Percentiles rank a stretch among this genome's conserved stretches.
phyloP scores from a whole-genome alignment of 30 jellyfish, hydroid and myxozoan genomes.

The Turritopsis dohrnii region DNA sequence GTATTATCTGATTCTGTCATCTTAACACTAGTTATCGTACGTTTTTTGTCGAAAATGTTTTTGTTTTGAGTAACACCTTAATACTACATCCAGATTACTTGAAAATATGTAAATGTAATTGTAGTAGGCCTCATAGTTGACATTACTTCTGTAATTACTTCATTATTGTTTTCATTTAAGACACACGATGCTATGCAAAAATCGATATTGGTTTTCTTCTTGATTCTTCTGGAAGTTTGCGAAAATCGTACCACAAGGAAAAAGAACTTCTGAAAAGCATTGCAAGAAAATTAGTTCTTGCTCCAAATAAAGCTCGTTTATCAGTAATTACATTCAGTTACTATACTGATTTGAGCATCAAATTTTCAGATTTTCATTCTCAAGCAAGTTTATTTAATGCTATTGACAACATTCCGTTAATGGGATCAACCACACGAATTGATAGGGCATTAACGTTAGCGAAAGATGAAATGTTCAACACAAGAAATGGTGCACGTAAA shows the following conservation, averaged over 20 bases:
- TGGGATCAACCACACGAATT: conserved; percentile 83
- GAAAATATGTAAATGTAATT: too few species aligned
- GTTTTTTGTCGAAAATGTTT: too few species aligned
- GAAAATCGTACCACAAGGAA: conserved; percentile 63
- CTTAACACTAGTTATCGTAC: too few species aligned
- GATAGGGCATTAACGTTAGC: conserved; percentile 87
- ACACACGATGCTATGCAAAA: conserved; percentile 17
- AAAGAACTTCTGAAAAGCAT: conserved; percentile 60
- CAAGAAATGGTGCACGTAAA: conserved; percentile 54
- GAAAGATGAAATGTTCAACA: conserved; percentile 32
- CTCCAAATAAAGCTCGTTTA: conserved; percentile 56
- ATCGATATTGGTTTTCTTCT: conserved; percentile 78
- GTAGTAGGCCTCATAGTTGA: too few species aligned
- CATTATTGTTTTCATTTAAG: neutral
- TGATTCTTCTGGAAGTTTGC: conserved; percentile 92
- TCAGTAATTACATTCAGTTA: conserved; percentile 75
- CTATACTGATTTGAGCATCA: conserved; percentile 67
- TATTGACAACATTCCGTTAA: conserved; percentile 62
- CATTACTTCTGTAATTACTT: neutral
- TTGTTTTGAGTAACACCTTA: too few species aligned
- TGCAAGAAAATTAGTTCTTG: conserved; percentile 51
- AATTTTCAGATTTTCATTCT: conserved; percentile 30
- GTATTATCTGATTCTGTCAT: too few species aligned
- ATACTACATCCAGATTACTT: too few species aligned
- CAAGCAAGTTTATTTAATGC: conserved; percentile 55